A percentile compares a stretch with the other conserved stretches of the same genome.
These are phyloP conservation scores for Rhyacophila brunnea DNA, from an alignment of 1,140 invertebrate genomes.

Conservation along the genomic window DNA sequence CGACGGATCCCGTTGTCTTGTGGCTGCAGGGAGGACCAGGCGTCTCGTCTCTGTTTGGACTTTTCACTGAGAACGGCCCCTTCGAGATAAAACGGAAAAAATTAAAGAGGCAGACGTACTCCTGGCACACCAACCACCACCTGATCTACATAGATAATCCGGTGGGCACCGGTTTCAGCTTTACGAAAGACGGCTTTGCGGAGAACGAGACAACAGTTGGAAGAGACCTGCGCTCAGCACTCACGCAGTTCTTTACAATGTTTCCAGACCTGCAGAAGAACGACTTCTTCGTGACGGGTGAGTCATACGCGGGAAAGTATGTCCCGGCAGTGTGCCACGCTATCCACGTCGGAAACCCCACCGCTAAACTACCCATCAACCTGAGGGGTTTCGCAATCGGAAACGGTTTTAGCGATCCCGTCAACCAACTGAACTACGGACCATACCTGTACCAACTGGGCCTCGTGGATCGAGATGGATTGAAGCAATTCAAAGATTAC, in stretches of 20 bases:
- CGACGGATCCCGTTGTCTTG: conserved; percentile 60
- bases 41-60: conserved; percentile 73
- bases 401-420: conserved; percentile 81
- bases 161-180: conserved; percentile 79
- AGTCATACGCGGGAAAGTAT: conserved; percentile 87
- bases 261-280: conserved; percentile 66
- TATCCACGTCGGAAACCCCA: conserved; percentile 64
- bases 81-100: conserved; percentile 63
- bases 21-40: conserved; percentile 84
- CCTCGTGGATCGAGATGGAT: conserved; percentile 67
- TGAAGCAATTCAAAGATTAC: conserved; percentile 59
- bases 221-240: conserved; percentile 62
- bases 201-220: conserved; percentile 67
- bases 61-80: conserved; percentile 83
- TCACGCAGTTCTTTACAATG: conserved; percentile 72
- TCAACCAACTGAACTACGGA: conserved; percentile 75
- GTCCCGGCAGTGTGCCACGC: conserved; percentile 75
- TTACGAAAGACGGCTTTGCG: conserved; percentile 66
- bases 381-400: conserved; percentile 79
- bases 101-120: conserved; percentile 59
- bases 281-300: conserved; percentile 78
- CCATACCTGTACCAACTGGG: conserved; percentile 82
- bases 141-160: conserved; percentile 87
- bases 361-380: conserved; percentile 60
- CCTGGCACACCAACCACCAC: conserved; percentile 74